Evolutionary conservation across 1,140 invertebrate genomes (phyloP).

Genomic region (Temnothorax longispinosus): DNA sequence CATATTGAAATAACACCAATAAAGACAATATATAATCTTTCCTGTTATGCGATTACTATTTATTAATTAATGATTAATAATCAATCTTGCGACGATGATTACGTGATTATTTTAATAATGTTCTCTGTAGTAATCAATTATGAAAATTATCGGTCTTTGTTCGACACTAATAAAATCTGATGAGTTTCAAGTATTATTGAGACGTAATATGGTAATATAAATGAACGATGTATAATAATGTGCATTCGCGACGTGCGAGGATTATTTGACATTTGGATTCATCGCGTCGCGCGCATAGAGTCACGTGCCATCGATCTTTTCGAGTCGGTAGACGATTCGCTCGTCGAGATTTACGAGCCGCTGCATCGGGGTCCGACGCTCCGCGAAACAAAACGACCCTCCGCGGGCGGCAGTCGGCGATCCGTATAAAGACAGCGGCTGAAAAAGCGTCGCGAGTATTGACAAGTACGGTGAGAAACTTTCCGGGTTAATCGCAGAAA

Average conservation of each 20-base stretch:
- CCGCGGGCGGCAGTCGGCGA: background rate
- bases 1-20: background rate
- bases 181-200: background rate
- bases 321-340: constrained; percentile 14
- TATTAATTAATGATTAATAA: background rate
- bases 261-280: background rate
- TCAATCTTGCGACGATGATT: background rate
- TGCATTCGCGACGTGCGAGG: background rate
- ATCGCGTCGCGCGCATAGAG: background rate
- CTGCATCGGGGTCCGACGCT: background rate
- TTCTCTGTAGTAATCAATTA: background rate
- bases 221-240: background rate
- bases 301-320: constrained; percentile 22
- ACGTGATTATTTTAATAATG: background rate
- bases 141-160: background rate
- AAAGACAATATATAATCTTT: background rate
- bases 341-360: constrained; percentile 50
- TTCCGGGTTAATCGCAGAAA: constrained; percentile 66
- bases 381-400: constrained; percentile 30
- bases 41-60: background rate
- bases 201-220: background rate
- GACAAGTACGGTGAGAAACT: constrained; percentile 71
- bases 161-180: background rate
- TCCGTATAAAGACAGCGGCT: constrained; percentile 41
- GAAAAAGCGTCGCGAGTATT: constrained; percentile 62